These are phyloP conservation scores for Hassar affinis DNA, from an alignment of 2,113 vertebrate species.

Conservation along the genomic window DNA sequence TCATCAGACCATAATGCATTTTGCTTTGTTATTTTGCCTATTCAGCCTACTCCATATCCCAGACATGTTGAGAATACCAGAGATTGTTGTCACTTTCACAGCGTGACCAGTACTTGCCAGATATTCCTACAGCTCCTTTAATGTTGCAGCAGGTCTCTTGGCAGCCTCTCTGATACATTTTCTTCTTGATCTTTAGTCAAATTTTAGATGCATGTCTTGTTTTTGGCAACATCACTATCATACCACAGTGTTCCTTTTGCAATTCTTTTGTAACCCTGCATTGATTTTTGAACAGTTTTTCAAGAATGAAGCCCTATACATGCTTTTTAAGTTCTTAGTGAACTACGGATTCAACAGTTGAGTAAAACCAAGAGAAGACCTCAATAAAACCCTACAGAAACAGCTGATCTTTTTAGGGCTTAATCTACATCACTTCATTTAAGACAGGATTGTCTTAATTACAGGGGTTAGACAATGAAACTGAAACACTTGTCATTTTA, in stretches of 20 bases:
- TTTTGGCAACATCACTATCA: neutral
- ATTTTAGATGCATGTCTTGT: neutral
- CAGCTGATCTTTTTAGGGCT: neutral
- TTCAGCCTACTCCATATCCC: neutral
- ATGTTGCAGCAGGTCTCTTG: neutral
- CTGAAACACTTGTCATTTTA: too few relatives aligned
- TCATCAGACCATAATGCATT: neutral
- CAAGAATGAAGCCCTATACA: neutral
- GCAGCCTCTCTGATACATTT: neutral
- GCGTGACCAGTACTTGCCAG: neutral
- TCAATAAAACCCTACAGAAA: neutral
- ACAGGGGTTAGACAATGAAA: too few relatives aligned
- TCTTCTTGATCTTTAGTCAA: neutral
- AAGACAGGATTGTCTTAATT: neutral
- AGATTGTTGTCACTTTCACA: neutral
- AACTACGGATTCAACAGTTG: neutral
- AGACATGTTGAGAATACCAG: neutral
- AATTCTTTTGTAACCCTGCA: neutral
- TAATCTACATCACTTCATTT: neutral
- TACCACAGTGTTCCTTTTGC: neutral
- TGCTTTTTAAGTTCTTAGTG: neutral
- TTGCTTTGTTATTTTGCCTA: neutral
- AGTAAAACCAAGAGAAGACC: neutral
- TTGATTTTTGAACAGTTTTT: neutral
- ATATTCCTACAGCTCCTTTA: neutral